These are phyloP conservation scores for Pachyramphus minor DNA, from an alignment of 2,113 vertebrate genomes.

Conservation along the genomic window DNA sequence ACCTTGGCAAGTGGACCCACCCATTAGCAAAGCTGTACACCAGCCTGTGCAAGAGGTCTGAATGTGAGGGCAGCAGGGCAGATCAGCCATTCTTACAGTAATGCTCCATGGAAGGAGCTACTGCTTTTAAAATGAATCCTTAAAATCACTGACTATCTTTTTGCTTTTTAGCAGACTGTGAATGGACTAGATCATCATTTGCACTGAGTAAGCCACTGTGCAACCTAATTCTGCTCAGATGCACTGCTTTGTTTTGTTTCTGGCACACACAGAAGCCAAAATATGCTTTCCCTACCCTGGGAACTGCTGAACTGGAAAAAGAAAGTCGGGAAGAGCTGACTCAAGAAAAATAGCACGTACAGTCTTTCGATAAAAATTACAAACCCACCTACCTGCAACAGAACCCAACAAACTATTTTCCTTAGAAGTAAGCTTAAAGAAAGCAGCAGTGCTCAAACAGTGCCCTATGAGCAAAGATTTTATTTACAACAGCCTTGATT, in stretches of 20 bases:
- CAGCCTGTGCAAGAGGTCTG: background rate
- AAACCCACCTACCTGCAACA: background rate
- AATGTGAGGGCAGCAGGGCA: background rate
- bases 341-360: background rate
- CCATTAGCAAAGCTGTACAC: background rate
- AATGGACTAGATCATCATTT: background rate
- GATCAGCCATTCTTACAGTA: background rate
- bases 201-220: background rate
- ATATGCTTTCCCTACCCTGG: background rate
- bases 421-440: background rate
- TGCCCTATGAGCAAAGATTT: background rate
- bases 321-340: background rate
- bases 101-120: background rate
- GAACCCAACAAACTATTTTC: background rate
- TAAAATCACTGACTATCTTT: background rate
- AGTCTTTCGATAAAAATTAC: background rate
- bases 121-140: background rate
- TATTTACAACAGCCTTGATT: background rate
- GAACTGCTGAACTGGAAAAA: slow-evolving; percentile 23
- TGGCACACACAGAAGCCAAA: background rate
- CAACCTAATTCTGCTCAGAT: background rate
- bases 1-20: background rate
- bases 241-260: background rate
- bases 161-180: background rate
- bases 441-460: background rate